Percentiles rank a stretch among this genome's conserved stretches.
Conservation (phyloP, 2,113 vertebrate species). For the Oplegnathus fasciatus region DNA sequence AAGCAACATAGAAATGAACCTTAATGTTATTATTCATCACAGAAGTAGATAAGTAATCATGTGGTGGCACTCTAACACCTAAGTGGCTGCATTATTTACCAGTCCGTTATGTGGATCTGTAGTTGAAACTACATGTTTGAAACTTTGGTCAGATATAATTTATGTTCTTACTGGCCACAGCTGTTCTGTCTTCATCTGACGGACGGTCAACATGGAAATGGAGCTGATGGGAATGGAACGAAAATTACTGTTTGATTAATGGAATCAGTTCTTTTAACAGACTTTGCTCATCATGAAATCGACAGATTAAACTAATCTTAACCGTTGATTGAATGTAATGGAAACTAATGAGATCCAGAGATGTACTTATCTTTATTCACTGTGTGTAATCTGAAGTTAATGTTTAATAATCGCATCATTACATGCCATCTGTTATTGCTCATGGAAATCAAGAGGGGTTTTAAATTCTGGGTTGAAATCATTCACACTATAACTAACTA, state of each 20-base stretch:
- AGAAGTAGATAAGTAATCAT: constrained; percentile 18
- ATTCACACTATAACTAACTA: constrained; percentile 22
- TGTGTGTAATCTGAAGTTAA: constrained; percentile 44
- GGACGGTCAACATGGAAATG: constrained; percentile 14
- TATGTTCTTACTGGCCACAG: neutral
- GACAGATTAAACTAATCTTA: constrained; percentile 54
- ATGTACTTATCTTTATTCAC: constrained; percentile 54
- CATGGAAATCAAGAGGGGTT: constrained; percentile 45
- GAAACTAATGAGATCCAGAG: constrained; percentile 59
- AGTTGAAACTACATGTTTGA: too few species aligned
- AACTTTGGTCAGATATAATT: constrained; percentile 16
- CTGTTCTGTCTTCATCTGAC: constrained; percentile 23
- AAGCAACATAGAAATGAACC: neutral
- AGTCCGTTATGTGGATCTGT: neutral
- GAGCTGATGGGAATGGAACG: constrained; percentile 24
- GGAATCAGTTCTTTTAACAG: constrained; percentile 45
- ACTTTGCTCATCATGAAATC: constrained; percentile 44
- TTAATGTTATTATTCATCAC: constrained; percentile 10
- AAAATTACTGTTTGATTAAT: constrained; percentile 50
- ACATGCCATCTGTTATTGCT: constrained; percentile 61
- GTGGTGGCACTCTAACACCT: neutral
- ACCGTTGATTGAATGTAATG: constrained; percentile 56
- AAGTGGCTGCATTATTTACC: constrained; percentile 40
- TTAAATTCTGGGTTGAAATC: constrained; percentile 8
- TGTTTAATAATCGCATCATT: constrained; percentile 64